These are phyloP conservation scores for Solenopsis invicta DNA, from an alignment of 1,140 invertebrate genomes.

Conservation along the genomic window DNA sequence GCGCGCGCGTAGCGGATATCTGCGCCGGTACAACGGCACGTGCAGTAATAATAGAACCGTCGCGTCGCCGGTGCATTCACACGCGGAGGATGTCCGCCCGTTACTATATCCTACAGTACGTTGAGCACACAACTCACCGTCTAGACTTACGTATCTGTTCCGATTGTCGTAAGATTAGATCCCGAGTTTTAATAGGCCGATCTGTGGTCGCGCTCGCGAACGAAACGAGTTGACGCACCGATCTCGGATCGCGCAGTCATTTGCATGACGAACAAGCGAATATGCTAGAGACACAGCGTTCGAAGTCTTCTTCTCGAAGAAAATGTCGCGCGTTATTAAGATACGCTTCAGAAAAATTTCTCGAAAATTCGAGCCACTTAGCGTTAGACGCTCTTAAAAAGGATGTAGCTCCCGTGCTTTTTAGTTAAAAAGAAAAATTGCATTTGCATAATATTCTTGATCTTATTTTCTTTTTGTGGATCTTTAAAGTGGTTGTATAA, in stretches of 20 bases:
- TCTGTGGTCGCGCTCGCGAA: neutral
- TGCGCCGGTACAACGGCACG: constrained; percentile 57
- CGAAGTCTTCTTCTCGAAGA: neutral
- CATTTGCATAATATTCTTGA: constrained; percentile 19
- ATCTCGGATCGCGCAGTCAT: neutral
- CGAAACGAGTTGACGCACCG: neutral
- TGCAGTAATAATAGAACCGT: constrained; percentile 63
- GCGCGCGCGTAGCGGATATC: constrained; percentile 51
- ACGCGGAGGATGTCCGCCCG: constrained; percentile 43
- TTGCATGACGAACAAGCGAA: neutral
- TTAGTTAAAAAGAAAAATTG: neutral
- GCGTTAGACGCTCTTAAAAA: neutral
- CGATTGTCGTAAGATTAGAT: constrained; percentile 21
- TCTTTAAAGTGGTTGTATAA: neutral
- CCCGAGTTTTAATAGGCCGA: constrained; percentile 14
- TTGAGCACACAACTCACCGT: constrained; percentile 1
- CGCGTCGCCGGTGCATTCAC: constrained; percentile 62
- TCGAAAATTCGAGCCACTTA: neutral
- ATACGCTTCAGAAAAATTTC: neutral
- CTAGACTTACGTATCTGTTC: constrained; percentile 22
- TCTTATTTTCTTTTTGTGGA: neutral
- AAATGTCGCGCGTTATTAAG: neutral
- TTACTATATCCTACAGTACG: constrained; percentile 12
- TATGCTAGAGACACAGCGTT: neutral
- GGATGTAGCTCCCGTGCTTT: neutral